Conservation (phyloP, 37 sponge, comb jelly and placozoan species). For the Ianthella basta region DNA sequence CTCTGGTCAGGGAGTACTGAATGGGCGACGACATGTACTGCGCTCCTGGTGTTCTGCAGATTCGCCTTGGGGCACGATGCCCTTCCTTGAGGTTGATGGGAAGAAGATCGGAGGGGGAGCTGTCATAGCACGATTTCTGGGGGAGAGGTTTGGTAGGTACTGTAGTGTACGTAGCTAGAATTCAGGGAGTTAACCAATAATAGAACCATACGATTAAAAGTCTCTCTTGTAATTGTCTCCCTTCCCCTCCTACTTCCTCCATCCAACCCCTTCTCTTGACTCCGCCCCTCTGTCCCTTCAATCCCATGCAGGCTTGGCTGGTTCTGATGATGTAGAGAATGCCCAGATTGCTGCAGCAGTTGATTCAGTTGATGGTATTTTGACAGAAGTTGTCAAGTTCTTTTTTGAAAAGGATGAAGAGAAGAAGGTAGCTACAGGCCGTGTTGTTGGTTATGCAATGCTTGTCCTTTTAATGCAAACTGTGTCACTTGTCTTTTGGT, state of each 20-base stretch:
- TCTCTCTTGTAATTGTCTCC: too few species aligned
- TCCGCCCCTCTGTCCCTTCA: background rate
- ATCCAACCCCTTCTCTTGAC: too few species aligned
- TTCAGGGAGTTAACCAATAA: background rate
- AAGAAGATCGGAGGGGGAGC: conserved; percentile 45
- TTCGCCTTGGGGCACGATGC: conserved; percentile 51
- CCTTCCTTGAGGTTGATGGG: conserved; percentile 64
- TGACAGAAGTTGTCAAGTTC: background rate
- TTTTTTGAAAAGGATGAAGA: conserved; percentile 52
- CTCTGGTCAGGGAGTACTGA: background rate
- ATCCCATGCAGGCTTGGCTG: conserved; percentile 46
- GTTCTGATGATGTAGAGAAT: conserved; percentile 60
- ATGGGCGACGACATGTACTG: background rate
- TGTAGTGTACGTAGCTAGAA: too few species aligned
- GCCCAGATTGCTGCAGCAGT: conserved; percentile 53
- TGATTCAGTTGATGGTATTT: conserved; percentile 48
- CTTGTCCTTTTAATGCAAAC: too few species aligned
- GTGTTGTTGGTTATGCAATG: too few species aligned
- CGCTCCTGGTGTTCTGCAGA: background rate
- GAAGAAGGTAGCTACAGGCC: conserved; percentile 44
- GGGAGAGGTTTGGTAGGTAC: conserved; percentile 49
- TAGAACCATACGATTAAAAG: conserved; percentile 19
- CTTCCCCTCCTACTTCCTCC: too few species aligned
- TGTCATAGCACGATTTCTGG: conserved; percentile 45
- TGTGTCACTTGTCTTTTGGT: too few species aligned